Base-by-base conservation (phyloP, 2,797 vertebrate species). In the Cuculus canorus region DNA sequence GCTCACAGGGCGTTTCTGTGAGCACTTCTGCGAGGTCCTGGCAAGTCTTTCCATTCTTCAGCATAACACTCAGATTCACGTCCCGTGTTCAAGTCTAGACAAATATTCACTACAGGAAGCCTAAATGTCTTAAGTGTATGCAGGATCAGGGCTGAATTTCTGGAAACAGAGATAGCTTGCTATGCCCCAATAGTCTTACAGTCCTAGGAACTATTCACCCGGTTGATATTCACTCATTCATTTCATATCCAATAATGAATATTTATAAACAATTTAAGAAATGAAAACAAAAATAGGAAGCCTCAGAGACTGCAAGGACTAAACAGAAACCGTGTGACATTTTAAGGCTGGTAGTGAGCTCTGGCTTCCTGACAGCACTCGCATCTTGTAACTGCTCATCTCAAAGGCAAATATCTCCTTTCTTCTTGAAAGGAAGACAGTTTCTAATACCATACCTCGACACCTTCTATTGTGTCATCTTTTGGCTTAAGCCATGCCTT, bases 261-360 rank as follows among this genome's bases (percentile, higher is more conserved):
- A 90, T 92, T 68, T 83, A 92, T 72, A 69, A 88, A 92, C 33
- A 61, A 72, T 48, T 90, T 50, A 35, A 76, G 47, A 76, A 82
- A 78, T 39, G 27, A 37, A 86, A 95, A 47, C 50, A 71, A 90
- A 39, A 88, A 63, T 5, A 54, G 14, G 10, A 95, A 94, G 52
- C 11, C 24, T 37, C 1, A 61, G n/a, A 88, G 60, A 80, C 43
- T 59, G 22, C 28, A 87, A 70, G 18, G 35, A 5, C 43, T 56
- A 45, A 43, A 56, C 17, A 88, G 50, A 52, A 72, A 60, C 52
- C 9, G 35, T 0, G 0, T 30, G 78, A 66, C 53, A 73, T 80
- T 84, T 89, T 39, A 43, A 66, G 32, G 22, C 17, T 23, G 7
- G 39, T 17, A 43, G 35, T 5, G 41, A 90, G 73, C 63, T 60